Percentiles rank a stretch among this genome's conserved stretches.
Conservation (phyloP, 92 coral and sea anemone species). For the Diadumene lineata region DNA sequence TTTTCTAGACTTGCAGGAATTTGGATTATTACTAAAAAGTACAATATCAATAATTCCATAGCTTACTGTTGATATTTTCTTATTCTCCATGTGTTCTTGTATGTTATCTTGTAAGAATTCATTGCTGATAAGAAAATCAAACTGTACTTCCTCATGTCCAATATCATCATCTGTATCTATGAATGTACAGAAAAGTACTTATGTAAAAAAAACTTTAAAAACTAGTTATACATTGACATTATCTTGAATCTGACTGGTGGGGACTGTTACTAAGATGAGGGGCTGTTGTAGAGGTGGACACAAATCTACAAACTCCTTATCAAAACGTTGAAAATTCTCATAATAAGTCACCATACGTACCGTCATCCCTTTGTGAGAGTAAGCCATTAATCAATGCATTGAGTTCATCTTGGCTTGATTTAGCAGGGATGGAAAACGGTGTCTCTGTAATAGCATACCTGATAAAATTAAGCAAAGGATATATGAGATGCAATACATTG, state of each 20-base stretch:
- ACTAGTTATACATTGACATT: no score
- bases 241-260: no score
- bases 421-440: conserved; percentile 83
- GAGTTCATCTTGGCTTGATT: conserved; percentile 76
- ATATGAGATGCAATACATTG: no score
- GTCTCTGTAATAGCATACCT: conserved; percentile 85
- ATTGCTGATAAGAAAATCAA: conserved; percentile 88
- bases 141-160: conserved; percentile 46
- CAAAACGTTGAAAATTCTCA: background rate
- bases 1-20: no score
- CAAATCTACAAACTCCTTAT: background rate
- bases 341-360: background rate
- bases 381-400: conserved; percentile 84
- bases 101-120: conserved; percentile 76
- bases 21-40: no score
- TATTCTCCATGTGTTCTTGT: conserved; percentile 75
- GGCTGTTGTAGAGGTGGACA: no score
- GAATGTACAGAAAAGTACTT: no score
- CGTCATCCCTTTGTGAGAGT: conserved; percentile 58
- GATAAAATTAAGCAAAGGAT: no score
- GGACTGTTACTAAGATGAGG: no score
- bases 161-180: conserved; percentile 66
- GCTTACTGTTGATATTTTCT: conserved; percentile 83
- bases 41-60: no score
- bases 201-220: no score